These are phyloP conservation scores for Brienomyrus longianalis DNA, from an alignment of 2,113 vertebrate species.

Conservation along the genomic window DNA sequence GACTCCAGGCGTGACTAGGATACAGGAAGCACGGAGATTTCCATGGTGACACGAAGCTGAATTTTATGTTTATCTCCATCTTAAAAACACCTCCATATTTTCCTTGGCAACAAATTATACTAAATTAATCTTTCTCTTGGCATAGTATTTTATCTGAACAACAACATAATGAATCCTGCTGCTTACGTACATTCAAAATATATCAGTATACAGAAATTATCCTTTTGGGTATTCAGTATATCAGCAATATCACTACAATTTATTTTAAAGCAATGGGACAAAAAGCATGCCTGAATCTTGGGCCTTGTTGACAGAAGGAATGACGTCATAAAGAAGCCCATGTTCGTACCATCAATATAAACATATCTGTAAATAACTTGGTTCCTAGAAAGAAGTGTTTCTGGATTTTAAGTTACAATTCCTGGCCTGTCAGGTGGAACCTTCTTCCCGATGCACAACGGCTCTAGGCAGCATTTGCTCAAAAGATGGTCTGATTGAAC, in stretches of 20 bases:
- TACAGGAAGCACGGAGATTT: not conserved
- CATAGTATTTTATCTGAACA: not conserved
- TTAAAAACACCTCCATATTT: not conserved
- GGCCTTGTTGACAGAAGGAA: constrained; percentile 13
- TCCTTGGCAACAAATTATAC: not conserved
- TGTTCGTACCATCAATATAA: constrained; percentile 42
- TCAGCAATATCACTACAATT: not conserved
- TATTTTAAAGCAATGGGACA: not conserved
- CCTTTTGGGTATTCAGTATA: not conserved
- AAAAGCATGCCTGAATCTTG: not conserved
- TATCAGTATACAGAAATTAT: not conserved
- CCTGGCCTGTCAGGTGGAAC: constrained; percentile 24
- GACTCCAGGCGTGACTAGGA: too few relatives aligned
- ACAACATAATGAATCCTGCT: not conserved
- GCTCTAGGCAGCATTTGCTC: not conserved
- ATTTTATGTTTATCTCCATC: not conserved
- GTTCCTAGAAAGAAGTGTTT: constrained; percentile 23
- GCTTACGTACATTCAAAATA: not conserved
- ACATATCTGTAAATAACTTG: constrained; percentile 58
- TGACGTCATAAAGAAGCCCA: constrained; percentile 41
- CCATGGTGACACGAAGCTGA: not conserved
- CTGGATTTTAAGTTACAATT: constrained; percentile 42
- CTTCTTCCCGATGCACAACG: not conserved
- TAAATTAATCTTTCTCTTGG: not conserved
- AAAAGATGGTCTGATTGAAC: not conserved